phyloP scores from a whole-genome alignment of 1,140 invertebrate species.

The Brachystomella parvula region DNA sequence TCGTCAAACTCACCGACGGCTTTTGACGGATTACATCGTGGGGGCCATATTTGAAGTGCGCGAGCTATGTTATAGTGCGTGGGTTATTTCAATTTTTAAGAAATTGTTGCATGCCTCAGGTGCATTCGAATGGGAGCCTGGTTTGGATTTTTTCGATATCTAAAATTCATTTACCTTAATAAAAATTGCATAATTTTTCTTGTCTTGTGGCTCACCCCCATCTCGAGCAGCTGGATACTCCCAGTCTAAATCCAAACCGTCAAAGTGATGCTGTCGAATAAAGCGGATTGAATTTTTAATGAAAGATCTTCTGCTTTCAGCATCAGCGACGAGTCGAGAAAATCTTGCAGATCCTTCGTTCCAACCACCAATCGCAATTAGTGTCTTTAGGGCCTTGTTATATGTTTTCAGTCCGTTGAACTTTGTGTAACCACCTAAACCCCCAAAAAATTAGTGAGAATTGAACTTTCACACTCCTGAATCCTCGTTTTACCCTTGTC shows the following conservation, averaged over 20 bases:
- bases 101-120: too few relatives aligned
- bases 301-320: conserved; percentile 65
- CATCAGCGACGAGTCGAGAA: conserved; percentile 72
- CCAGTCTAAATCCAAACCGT: conserved; percentile 73
- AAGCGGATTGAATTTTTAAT: conserved; percentile 81
- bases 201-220: conserved; percentile 81
- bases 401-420: conserved; percentile 86
- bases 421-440: conserved; percentile 82
- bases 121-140: not conserved
- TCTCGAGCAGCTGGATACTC: conserved; percentile 79
- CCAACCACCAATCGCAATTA: conserved; percentile 93
- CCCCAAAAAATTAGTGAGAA: not conserved
- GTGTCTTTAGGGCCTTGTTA: conserved; percentile 83
- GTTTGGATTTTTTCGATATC: not conserved
- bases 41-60: too few relatives aligned
- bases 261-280: conserved; percentile 83
- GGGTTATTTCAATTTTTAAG: too few relatives aligned
- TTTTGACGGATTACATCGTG: too few relatives aligned
- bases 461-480: not conserved
- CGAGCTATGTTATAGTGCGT: too few relatives aligned
- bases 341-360: conserved; percentile 86
- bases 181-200: conserved; percentile 78
- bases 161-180: conserved; percentile 56
- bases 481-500: conserved; percentile 66
- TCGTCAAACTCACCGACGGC: too few relatives aligned